Conservation (phyloP, 1,140 invertebrate species). For the Potamilus streckersoni region DNA sequence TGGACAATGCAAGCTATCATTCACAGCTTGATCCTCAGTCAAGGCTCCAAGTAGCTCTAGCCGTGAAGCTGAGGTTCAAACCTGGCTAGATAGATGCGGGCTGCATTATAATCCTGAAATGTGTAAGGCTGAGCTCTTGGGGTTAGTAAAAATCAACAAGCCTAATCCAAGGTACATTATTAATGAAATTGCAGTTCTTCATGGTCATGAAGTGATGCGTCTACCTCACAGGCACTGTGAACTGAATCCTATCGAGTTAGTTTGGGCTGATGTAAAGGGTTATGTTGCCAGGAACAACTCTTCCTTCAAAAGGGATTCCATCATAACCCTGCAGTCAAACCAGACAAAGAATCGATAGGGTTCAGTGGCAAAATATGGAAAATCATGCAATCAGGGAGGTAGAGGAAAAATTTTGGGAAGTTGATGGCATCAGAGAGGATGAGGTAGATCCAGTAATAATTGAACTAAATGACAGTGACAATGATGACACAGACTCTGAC, state of each 20-base stretch:
- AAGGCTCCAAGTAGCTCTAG: not conserved
- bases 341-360: not conserved
- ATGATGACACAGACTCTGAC: no score
- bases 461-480: no score
- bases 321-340: not conserved
- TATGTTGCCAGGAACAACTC: not conserved
- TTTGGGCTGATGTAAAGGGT: constrained; percentile 7
- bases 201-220: constrained; percentile 5
- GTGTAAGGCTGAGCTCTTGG: not conserved
- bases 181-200: not conserved
- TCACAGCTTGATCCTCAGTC: no score
- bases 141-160: not conserved
- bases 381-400: not conserved
- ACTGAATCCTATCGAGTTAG: not conserved
- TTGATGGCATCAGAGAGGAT: not conserved
- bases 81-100: not conserved
- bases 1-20: no score
- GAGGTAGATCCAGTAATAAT: no score
- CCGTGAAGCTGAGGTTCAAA: not conserved
- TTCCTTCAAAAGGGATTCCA: not conserved
- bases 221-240: constrained; percentile 3
- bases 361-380: not conserved
- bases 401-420: constrained; percentile 1
- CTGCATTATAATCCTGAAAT: not conserved
- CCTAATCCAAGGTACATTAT: not conserved